A percentile compares a stretch with the other conserved stretches of the same genome.
These are phyloP conservation scores for Gouania willdenowi DNA, from an alignment of 2,797 vertebrate genomes.

Conservation along the genomic window DNA sequence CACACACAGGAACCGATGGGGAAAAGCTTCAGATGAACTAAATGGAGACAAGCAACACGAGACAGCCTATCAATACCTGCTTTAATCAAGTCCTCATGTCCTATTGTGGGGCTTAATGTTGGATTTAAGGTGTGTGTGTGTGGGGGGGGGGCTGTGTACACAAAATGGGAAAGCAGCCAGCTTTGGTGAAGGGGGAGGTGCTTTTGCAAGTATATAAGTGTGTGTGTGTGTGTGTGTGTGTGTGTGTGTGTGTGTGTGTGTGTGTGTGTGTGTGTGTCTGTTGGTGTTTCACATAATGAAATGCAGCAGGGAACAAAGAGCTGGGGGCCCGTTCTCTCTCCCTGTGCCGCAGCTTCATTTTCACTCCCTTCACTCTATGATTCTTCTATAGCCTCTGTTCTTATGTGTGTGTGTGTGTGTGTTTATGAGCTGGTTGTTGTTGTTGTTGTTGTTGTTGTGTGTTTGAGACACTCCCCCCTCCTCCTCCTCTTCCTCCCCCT, in stretches of 20 bases:
- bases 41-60: constrained; percentile 54
- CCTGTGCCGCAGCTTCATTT: constrained; percentile 75
- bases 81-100: constrained; percentile 64
- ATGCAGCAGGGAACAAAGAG: constrained; percentile 80
- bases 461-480: constrained; percentile 50
- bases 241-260: constrained; percentile 16
- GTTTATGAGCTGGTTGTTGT: constrained; percentile 56
- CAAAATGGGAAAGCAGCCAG: constrained; percentile 68
- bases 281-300: constrained; percentile 78
- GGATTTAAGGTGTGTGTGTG: constrained; percentile 29
- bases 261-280: constrained; percentile 66
- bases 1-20: constrained; percentile 34
- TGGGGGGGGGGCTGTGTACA: constrained; percentile 30
- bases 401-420: constrained; percentile 64
- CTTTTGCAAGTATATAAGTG: constrained; percentile 31
- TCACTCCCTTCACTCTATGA: constrained; percentile 74
- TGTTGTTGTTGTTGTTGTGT: too few species aligned
- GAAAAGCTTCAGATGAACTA: constrained; percentile 43
- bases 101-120: constrained; percentile 44
- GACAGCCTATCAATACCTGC: constrained; percentile 63
- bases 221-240: constrained; percentile 35
- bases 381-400: constrained; percentile 68
- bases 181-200: constrained; percentile 72
- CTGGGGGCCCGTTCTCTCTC: constrained; percentile 76
- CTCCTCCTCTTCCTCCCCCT: constrained; percentile 68